phyloP scores from a whole-genome alignment of 2,113 vertebrate species.

The Physeter macrocephalus region DNA sequence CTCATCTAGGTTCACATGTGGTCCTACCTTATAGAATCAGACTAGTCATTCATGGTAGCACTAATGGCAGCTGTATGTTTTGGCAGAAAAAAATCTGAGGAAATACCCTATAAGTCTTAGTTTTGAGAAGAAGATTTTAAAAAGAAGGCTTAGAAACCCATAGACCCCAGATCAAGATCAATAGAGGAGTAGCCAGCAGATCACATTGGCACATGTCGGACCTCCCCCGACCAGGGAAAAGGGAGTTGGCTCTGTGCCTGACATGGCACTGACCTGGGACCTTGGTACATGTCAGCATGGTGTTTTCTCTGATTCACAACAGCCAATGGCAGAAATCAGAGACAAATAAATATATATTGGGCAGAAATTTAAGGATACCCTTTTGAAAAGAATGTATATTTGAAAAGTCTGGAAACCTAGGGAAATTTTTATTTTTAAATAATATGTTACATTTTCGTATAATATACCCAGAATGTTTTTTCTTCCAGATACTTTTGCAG shows the following conservation, averaged over 20 bases:
- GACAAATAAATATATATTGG: not conserved
- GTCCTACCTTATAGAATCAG: not conserved
- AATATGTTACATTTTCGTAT: not conserved
- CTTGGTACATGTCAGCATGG: fast-evolving
- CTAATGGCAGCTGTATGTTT: not conserved
- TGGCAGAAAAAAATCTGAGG: not conserved
- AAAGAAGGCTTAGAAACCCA: not conserved
- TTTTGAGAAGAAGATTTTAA: not conserved
- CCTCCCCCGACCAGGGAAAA: not conserved
- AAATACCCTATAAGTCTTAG: not conserved
- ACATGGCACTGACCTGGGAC: not conserved
- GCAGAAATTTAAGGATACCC: not conserved
- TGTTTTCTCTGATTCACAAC: not conserved
- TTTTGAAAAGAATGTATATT: not conserved
- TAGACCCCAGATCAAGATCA: too few species aligned
- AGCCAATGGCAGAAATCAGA: not conserved
- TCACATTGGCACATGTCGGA: too few species aligned
- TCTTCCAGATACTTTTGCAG: not conserved
- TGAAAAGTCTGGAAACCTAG: not conserved
- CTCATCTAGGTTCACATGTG: not conserved
- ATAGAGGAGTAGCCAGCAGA: not conserved
- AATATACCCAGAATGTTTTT: not conserved
- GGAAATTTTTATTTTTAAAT: not conserved
- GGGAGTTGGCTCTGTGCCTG: not conserved
- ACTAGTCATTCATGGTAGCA: not conserved